A percentile compares a stretch with the other conserved stretches of the same genome.
phyloP scores from a whole-genome alignment of 2,888 invertebrate genomes.

The Onthophagus sagittarius region DNA sequence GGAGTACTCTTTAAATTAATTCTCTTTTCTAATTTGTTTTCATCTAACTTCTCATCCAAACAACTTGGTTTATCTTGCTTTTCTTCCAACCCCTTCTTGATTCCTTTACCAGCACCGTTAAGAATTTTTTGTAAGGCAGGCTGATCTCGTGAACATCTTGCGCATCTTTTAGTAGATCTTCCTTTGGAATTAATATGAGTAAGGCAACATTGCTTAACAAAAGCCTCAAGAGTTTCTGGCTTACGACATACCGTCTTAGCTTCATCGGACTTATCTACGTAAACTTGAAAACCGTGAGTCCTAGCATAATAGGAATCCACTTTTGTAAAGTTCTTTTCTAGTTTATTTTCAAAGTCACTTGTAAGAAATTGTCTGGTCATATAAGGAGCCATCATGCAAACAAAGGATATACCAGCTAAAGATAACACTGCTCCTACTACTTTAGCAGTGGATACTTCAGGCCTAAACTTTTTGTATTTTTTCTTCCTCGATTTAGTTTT shows the following conservation, averaged over 20 bases:
- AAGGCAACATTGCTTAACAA: slow-evolving; percentile 12
- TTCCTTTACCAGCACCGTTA: background rate
- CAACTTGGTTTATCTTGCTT: background rate
- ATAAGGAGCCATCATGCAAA: slow-evolving; percentile 34
- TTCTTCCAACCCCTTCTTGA: background rate
- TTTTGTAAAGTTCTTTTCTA: slow-evolving; percentile 21
- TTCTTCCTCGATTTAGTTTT: slow-evolving; percentile 16
- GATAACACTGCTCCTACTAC: slow-evolving; percentile 36
- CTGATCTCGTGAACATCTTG: background rate
- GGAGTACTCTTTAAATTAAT: background rate
- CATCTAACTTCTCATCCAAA: background rate
- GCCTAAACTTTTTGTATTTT: slow-evolving; percentile 29
- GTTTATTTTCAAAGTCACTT: slow-evolving; percentile 12
- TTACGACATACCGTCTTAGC: slow-evolving; percentile 2
- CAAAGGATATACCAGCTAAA: slow-evolving; percentile 36
- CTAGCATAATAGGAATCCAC: slow-evolving; percentile 13
- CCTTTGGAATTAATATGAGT: slow-evolving; percentile 2
- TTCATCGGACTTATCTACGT: slow-evolving; percentile 16
- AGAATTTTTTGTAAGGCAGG: background rate
- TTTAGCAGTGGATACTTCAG: slow-evolving; percentile 33
- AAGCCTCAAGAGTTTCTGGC: slow-evolving; percentile 10
- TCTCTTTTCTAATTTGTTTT: background rate
- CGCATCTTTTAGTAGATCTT: background rate
- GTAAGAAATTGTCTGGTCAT: slow-evolving; percentile 10
- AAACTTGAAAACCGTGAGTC: slow-evolving; percentile 14